phyloP scores from a whole-genome alignment of 2,888 invertebrate genomes.

The Catocala nupta region DNA sequence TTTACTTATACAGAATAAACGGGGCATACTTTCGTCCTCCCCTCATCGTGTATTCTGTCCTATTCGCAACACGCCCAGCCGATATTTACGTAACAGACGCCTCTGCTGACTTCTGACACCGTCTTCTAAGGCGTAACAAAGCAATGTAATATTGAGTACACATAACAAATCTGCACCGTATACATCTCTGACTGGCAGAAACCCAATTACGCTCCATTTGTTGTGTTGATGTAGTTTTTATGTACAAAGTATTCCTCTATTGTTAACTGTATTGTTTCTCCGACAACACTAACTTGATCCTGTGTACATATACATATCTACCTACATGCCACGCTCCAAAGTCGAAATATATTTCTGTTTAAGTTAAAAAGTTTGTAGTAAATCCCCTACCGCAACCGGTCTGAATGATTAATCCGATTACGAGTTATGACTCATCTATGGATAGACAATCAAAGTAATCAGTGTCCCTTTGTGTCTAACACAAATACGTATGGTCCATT shows the following conservation, averaged over 20 bases:
- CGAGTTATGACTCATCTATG: slow-evolving; percentile 29
- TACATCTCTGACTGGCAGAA: slow-evolving; percentile 57
- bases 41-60: slow-evolving; percentile 85
- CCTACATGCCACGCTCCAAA: neutral
- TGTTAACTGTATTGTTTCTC: slow-evolving; percentile 14
- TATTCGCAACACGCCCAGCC: slow-evolving; percentile 83
- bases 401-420: slow-evolving; percentile 30
- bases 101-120: slow-evolving; percentile 80
- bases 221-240: slow-evolving; percentile 34
- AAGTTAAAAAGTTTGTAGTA: neutral
- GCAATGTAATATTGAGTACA: slow-evolving; percentile 66
- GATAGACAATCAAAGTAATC: slow-evolving; percentile 50
- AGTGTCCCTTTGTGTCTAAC: slow-evolving; percentile 53
- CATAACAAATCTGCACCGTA: slow-evolving; percentile 66
- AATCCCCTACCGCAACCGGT: slow-evolving; percentile 4
- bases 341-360: neutral
- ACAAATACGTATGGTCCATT: slow-evolving; percentile 57
- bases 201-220: slow-evolving; percentile 62
- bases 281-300: neutral
- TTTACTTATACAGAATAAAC: slow-evolving; percentile 73
- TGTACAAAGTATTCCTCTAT: slow-evolving; percentile 24
- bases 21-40: slow-evolving; percentile 71
- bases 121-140: slow-evolving; percentile 69
- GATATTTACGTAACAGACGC: slow-evolving; percentile 84
- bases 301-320: neutral